Percentiles rank a stretch among this genome's conserved stretches.
These are phyloP conservation scores for Orientallactaga bullata DNA, from an alignment of 2,113 vertebrate genomes.

Conservation along the genomic window DNA sequence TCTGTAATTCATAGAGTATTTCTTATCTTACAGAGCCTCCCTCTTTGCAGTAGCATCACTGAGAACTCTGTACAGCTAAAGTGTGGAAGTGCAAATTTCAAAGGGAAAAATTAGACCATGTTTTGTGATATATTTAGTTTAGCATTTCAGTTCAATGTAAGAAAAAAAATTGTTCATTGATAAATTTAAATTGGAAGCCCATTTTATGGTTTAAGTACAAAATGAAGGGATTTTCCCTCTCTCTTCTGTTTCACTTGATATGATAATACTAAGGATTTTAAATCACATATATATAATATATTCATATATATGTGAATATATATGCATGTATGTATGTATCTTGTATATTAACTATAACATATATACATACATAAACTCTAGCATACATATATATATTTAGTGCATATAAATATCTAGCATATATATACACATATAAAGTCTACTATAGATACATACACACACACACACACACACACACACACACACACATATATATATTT, in stretches of 20 bases:
- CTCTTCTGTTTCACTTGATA: background rate
- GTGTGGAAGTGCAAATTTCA: background rate
- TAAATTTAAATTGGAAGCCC: conserved; percentile 32
- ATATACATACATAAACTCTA: no score
- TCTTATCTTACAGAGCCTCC: background rate
- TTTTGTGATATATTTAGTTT: conserved; percentile 44
- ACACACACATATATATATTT: conserved; percentile 2
- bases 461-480: background rate
- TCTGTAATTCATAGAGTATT: background rate
- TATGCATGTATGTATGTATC: no score
- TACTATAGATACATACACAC: no score
- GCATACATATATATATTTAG: no score
- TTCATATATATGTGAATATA: no score
- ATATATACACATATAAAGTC: no score
- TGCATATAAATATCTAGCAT: no score
- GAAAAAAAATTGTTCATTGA: conserved; percentile 4
- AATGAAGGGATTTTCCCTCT: background rate
- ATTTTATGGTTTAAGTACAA: conserved; percentile 36
- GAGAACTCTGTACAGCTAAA: background rate
- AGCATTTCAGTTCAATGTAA: background rate
- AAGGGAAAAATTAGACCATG: background rate
- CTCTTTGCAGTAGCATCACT: background rate
- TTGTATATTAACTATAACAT: no score
- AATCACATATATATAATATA: no score
- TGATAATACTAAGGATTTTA: conserved; percentile 15